These are phyloP conservation scores for Achroia grisella DNA, from an alignment of 1,140 invertebrate species.

Conservation along the genomic window DNA sequence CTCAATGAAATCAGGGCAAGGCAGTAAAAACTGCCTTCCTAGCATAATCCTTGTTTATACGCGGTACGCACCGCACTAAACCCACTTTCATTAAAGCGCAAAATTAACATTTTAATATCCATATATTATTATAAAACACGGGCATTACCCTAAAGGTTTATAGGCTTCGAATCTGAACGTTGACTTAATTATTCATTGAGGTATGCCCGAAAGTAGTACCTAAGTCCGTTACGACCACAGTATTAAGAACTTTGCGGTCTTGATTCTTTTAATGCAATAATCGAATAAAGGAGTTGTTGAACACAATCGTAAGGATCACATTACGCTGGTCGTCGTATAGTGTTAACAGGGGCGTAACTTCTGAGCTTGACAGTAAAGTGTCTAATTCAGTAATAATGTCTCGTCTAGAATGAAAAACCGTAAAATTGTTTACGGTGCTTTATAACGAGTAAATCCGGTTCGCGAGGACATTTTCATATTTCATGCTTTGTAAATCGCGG, in stretches of 20 bases:
- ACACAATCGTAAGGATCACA: background rate
- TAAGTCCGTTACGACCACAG: constrained; percentile 6
- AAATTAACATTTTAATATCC: constrained; percentile 68
- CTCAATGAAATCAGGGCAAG: constrained; percentile 39
- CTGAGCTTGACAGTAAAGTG: constrained; percentile 2
- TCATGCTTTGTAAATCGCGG: constrained; percentile 12
- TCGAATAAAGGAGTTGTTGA: background rate
- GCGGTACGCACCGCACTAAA: constrained; percentile 48
- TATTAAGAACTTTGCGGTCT: constrained; percentile 19
- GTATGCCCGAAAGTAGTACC: constrained; percentile 5
- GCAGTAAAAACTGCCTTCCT: constrained; percentile 52
- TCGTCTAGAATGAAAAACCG: constrained; percentile 14
- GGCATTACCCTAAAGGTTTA: constrained; percentile 34
- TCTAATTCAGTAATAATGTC: constrained; percentile 10
- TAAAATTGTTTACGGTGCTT: constrained; percentile 13
- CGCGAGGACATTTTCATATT: constrained; percentile 15
- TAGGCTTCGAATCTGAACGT: constrained; percentile 18
- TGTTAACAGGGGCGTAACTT: background rate
- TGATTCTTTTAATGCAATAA: background rate
- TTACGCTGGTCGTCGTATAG: too few relatives aligned
- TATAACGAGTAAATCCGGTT: constrained; percentile 6
- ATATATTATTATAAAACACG: constrained; percentile 59
- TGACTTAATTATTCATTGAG: constrained; percentile 32
- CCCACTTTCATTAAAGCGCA: constrained; percentile 54
- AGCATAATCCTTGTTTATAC: constrained; percentile 53